phyloP scores from a whole-genome alignment of 2,797 vertebrate species.

The Rhincodon typus region DNA sequence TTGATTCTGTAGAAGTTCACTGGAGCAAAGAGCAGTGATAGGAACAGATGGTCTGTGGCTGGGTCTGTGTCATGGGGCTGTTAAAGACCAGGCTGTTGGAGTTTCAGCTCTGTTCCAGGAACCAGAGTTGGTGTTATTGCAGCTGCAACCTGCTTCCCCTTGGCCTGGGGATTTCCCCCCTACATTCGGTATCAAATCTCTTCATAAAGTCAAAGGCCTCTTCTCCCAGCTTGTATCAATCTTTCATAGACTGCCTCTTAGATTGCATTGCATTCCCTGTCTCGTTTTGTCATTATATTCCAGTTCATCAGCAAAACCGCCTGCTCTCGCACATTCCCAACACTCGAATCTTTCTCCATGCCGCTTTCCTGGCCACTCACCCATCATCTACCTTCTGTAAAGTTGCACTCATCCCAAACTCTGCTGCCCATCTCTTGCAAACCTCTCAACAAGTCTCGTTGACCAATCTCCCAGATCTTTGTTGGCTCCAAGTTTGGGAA shows the following conservation, averaged over 20 bases:
- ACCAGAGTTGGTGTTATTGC: background rate
- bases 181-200: background rate
- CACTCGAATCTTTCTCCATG: background rate
- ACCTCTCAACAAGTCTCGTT: background rate
- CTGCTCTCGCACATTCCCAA: background rate
- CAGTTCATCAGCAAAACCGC: background rate
- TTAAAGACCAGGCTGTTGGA: background rate
- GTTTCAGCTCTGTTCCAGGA: background rate
- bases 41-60: background rate
- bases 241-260: background rate
- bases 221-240: background rate
- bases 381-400: background rate
- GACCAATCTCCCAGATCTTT: no score
- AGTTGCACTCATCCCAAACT: background rate
- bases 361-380: no score
- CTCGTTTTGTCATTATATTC: background rate
- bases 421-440: background rate
- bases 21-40: background rate
- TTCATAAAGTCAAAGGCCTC: background rate
- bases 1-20: background rate
- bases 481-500: no score
- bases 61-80: background rate
- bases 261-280: background rate
- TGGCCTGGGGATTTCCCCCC: background rate
- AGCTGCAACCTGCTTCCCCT: background rate